phyloP scores from a whole-genome alignment of 2,888 invertebrate genomes.

The Eulithis testata region DNA sequence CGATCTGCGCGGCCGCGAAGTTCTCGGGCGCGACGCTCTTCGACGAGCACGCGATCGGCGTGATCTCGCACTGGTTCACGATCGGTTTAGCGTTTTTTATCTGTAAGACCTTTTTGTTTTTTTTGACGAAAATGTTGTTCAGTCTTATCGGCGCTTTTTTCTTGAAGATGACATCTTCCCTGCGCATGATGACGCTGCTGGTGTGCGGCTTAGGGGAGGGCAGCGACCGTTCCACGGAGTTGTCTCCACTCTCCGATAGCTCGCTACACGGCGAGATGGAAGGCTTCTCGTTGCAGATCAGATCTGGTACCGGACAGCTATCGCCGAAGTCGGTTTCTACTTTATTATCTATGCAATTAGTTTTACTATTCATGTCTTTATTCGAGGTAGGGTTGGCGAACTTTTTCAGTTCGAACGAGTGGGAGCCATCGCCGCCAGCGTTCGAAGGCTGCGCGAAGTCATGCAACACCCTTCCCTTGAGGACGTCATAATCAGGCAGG shows the following conservation, averaged over 20 bases:
- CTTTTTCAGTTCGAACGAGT: conserved; percentile 78
- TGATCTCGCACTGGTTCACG: conserved; percentile 46
- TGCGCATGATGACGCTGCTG: conserved; percentile 30
- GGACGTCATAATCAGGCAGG: conserved; percentile 74
- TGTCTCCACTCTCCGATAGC: conserved; percentile 76
- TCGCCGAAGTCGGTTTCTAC: conserved; percentile 74
- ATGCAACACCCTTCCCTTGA: conserved; percentile 58
- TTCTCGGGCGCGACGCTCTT: conserved; percentile 61
- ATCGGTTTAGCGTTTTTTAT: conserved; percentile 70
- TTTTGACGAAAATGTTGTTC: conserved; percentile 76
- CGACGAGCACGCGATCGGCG: conserved; percentile 63
- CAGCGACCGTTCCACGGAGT: conserved; percentile 63
- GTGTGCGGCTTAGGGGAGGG: conserved; percentile 60
- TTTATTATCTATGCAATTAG: conserved; percentile 61
- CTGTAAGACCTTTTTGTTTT: conserved; percentile 75
- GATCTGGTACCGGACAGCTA: conserved; percentile 77
- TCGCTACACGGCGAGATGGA: conserved; percentile 81
- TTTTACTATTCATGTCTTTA: conserved; percentile 62
- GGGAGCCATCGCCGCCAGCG: conserved; percentile 61
- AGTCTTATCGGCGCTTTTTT: conserved; percentile 62
- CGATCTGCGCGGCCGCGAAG: conserved; percentile 50
- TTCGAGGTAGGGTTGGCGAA: conserved; percentile 67
- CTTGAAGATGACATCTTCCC: conserved; percentile 45
- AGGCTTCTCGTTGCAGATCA: conserved; percentile 81
- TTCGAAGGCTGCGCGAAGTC: conserved; percentile 60